Percentiles rank a stretch among this genome's conserved stretches.
These are phyloP conservation scores for Montifringilla adamsi DNA, from an alignment of 2,113 vertebrate species.

Conservation along the genomic window DNA sequence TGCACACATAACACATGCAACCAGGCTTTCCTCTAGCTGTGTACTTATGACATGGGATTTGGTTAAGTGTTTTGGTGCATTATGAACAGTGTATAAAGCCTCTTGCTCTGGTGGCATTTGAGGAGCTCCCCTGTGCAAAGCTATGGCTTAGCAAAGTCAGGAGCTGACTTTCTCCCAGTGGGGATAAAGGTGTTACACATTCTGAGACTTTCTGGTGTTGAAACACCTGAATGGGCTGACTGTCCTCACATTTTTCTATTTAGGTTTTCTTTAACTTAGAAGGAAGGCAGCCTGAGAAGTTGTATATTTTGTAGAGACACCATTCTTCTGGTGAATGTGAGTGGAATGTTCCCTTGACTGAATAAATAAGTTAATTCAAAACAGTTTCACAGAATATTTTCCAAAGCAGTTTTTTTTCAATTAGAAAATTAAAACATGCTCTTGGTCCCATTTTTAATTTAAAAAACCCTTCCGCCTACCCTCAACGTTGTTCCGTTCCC, in stretches of 20 bases:
- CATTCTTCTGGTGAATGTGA: neutral
- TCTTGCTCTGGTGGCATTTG: neutral
- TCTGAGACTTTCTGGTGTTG: neutral
- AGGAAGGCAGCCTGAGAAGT: neutral
- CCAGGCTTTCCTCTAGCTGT: neutral
- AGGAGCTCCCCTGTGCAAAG: neutral
- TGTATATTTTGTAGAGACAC: neutral
- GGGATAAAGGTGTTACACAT: neutral
- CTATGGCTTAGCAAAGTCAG: neutral
- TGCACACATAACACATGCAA: neutral
- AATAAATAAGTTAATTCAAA: slow-evolving; percentile 52
- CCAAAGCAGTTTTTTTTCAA: neutral
- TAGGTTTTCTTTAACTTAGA: neutral
- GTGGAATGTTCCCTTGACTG: neutral
- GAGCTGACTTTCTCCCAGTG: neutral
- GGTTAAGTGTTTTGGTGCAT: neutral
- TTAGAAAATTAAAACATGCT: neutral
- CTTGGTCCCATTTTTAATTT: neutral
- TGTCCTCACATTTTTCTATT: neutral
- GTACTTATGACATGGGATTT: neutral
- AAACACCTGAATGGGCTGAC: neutral
- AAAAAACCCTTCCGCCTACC: neutral
- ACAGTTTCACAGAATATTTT: slow-evolving; percentile 31
- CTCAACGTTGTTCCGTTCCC: neutral
- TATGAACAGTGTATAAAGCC: neutral